A percentile compares a stretch with the other conserved stretches of the same genome.
phyloP scores from a whole-genome alignment of 2,113 vertebrate species.

The Electrona antarctica region DNA sequence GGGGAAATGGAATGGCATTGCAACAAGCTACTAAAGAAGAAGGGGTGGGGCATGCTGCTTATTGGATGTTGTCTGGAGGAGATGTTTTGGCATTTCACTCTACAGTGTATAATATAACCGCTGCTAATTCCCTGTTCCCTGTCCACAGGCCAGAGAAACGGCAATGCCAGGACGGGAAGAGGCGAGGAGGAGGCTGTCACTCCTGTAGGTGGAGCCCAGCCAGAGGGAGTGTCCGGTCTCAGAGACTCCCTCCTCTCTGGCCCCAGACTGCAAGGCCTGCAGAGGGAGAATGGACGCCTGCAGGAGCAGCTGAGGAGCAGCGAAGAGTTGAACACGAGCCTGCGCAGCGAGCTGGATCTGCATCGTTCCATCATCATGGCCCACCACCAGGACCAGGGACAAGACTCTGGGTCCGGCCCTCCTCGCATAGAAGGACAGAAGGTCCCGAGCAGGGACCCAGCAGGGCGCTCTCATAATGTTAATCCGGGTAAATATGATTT shows the following conservation, averaged over 20 bases:
- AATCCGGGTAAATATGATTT: conserved; percentile 61
- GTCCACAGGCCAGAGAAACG: conserved; percentile 49
- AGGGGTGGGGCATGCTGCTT: neutral
- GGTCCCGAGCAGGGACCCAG: conserved; percentile 9
- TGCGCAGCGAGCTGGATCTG: conserved; percentile 78
- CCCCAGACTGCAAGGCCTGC: conserved; percentile 60
- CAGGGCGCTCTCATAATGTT: conserved; percentile 21
- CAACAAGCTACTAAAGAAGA: conserved; percentile 25
- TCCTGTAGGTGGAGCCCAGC: conserved; percentile 37
- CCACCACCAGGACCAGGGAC: conserved; percentile 28
- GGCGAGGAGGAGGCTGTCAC: neutral
- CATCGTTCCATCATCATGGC: conserved; percentile 77
- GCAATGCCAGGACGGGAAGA: conserved; percentile 34
- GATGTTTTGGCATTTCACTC: neutral
- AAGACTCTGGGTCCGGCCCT: conserved; percentile 14
- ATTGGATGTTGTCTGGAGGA: neutral
- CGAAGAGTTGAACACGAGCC: conserved; percentile 74
- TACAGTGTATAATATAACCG: neutral
- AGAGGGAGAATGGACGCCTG: conserved; percentile 73
- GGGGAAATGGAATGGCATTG: conserved; percentile 11
- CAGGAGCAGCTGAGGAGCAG: conserved; percentile 77
- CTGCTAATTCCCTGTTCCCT: conserved; percentile 3
- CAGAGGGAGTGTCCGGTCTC: conserved; percentile 20
- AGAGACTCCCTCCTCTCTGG: neutral
- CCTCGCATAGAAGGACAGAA: conserved; percentile 24